phyloP scores from a whole-genome alignment of 2,113 vertebrate species.

The Theristicus caerulescens region DNA sequence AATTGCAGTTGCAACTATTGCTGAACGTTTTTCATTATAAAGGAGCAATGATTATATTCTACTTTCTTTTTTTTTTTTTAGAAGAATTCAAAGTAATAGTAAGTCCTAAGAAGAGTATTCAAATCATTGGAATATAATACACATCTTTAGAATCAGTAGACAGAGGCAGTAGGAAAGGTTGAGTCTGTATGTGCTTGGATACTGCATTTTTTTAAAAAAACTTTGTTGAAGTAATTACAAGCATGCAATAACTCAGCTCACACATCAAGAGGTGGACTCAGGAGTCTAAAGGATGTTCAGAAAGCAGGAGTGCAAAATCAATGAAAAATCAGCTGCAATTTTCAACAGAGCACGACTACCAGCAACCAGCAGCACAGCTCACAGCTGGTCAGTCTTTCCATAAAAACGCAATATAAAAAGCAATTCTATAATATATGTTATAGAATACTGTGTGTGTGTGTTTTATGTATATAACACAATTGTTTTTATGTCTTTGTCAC shows the following conservation, averaged over 20 bases:
- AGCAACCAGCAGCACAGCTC: background rate
- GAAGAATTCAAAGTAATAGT: background rate
- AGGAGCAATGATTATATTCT: background rate
- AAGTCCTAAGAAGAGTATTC: background rate
- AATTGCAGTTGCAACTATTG: background rate
- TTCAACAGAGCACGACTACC: background rate
- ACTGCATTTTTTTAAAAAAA: accelerated
- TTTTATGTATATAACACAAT: background rate
- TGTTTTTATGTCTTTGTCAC: background rate
- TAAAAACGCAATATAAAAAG: accelerated
- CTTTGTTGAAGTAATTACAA: background rate
- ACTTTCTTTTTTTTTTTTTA: background rate
- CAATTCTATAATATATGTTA: background rate
- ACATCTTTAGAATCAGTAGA: background rate
- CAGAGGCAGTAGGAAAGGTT: background rate
- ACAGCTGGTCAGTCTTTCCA: background rate
- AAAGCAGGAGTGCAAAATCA: background rate
- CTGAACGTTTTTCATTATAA: background rate
- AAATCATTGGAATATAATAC: background rate
- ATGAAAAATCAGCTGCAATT: background rate
- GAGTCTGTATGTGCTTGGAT: background rate
- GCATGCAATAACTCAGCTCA: background rate
- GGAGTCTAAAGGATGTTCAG: background rate
- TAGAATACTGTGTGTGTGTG: background rate
- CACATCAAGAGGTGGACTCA: background rate